These are phyloP conservation scores for Platycheirus rosarum DNA, from an alignment of 2,888 invertebrate species.

Conservation along the genomic window DNA sequence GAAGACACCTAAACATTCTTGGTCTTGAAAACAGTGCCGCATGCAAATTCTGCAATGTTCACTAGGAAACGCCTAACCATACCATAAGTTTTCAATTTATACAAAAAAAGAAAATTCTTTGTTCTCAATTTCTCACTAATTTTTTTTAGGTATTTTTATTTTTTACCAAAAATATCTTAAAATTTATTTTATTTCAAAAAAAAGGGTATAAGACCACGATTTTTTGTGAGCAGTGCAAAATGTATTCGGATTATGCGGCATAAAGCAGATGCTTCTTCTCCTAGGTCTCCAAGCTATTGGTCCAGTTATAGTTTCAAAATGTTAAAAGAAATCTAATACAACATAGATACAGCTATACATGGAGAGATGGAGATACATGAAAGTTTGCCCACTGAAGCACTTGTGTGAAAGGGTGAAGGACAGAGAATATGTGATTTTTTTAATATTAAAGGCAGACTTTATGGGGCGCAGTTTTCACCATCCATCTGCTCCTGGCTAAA, in stretches of 20 bases:
- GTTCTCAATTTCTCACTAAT: too few species aligned
- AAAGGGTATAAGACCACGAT: too few species aligned
- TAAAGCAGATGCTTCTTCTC: not conserved
- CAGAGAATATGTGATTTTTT: not conserved
- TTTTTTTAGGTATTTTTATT: too few species aligned
- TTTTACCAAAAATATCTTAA: too few species aligned
- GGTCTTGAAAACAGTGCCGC: too few species aligned
- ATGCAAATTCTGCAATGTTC: too few species aligned
- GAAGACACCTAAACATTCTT: too few species aligned
- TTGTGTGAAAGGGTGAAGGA: not conserved
- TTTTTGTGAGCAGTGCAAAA: slow-evolving; percentile 1
- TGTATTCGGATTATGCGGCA: not conserved
- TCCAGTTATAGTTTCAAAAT: slow-evolving; percentile 4
- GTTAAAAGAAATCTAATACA: slow-evolving; percentile 7
- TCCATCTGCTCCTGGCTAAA: not conserved
- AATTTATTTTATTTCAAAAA: too few species aligned
- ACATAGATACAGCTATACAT: not conserved
- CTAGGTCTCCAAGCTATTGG: too few species aligned
- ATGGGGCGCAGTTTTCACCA: not conserved
- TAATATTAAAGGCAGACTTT: not conserved
- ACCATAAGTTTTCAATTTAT: too few species aligned
- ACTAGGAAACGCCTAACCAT: too few species aligned
- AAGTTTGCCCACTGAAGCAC: not conserved
- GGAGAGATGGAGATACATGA: not conserved
- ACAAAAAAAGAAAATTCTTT: too few species aligned